Percentiles rank a stretch among this genome's conserved stretches.
phyloP scores from a whole-genome alignment of 2,797 vertebrate genomes.

The Crypturellus tataupa region DNA sequence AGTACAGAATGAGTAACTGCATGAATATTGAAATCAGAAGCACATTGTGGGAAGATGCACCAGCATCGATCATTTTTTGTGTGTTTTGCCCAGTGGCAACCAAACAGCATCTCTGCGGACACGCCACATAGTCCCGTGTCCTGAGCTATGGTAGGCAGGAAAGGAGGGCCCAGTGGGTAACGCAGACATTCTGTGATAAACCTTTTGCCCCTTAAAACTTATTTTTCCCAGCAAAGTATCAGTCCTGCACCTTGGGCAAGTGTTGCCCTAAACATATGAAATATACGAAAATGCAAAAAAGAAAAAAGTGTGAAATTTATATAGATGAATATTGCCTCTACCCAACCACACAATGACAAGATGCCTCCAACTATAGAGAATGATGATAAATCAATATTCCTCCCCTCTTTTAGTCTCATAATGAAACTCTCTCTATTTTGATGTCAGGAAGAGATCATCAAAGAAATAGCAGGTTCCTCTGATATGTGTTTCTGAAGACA shows the following conservation, averaged over 20 bases:
- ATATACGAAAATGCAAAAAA: no score
- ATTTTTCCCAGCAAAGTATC: neutral
- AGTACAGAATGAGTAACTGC: no score
- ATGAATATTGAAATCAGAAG: no score
- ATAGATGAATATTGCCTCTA: no score
- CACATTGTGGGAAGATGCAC: no score
- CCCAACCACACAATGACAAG: neutral
- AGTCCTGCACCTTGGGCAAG: neutral
- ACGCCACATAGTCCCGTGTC: no score
- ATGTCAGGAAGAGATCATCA: neutral
- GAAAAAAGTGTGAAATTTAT: no score
- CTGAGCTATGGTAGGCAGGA: no score
- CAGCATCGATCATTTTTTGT: no score
- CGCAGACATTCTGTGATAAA: neutral
- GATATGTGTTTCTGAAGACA: accelerated
- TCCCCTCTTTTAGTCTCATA: neutral
- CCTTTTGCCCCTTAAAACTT: neutral
- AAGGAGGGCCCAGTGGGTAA: neutral
- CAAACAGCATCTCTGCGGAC: no score
- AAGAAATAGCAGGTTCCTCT: neutral
- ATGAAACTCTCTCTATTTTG: neutral
- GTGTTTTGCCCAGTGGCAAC: no score
- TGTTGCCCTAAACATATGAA: no score
- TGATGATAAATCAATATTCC: neutral
- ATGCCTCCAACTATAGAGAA: neutral